Conservation (phyloP, 2,888 invertebrate species). For the Blomia tropicalis region DNA sequence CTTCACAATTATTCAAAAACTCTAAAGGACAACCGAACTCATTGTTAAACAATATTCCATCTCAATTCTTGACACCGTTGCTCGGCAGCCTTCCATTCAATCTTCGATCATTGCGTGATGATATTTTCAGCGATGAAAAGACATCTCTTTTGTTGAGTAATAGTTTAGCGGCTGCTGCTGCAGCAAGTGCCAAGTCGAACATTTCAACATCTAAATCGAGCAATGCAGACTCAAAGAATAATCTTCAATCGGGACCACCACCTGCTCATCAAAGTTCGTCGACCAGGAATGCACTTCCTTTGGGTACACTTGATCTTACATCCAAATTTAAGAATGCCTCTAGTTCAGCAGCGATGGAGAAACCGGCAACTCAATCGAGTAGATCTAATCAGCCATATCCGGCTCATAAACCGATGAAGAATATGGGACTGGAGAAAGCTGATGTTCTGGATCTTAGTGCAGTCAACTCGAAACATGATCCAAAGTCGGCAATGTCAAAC, state of each 20-base stretch:
- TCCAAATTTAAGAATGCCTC: conserved; percentile 26
- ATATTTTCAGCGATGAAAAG: conserved; percentile 11
- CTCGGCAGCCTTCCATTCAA: conserved; percentile 21
- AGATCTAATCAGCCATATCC: conserved; percentile 19
- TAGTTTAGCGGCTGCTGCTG: conserved; percentile 15
- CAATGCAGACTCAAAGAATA: not conserved
- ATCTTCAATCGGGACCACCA: conserved; percentile 25
- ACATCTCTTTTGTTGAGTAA: conserved; percentile 19
- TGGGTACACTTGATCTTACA: conserved; percentile 28
- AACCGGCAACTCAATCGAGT: not conserved
- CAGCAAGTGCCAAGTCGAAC: conserved; percentile 12
- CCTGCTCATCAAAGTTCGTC: conserved; percentile 30
- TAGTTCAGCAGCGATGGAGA: conserved; percentile 18
- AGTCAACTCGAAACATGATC: not conserved
- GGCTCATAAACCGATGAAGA: conserved; percentile 23
- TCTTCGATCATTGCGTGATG: conserved; percentile 17
- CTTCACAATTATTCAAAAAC: not conserved
- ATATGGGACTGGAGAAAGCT: conserved; percentile 19
- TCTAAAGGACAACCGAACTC: conserved; percentile 14
- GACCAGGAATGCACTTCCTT: conserved; percentile 23
- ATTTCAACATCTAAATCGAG: not conserved
- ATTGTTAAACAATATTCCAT: not conserved
- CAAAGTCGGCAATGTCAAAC: not conserved
- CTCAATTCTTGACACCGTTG: conserved; percentile 24
- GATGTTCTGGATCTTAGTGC: conserved; percentile 31